Evolutionary conservation across 2,888 invertebrate genomes (phyloP).

Genomic region (Hedychridium roseum): DNA sequence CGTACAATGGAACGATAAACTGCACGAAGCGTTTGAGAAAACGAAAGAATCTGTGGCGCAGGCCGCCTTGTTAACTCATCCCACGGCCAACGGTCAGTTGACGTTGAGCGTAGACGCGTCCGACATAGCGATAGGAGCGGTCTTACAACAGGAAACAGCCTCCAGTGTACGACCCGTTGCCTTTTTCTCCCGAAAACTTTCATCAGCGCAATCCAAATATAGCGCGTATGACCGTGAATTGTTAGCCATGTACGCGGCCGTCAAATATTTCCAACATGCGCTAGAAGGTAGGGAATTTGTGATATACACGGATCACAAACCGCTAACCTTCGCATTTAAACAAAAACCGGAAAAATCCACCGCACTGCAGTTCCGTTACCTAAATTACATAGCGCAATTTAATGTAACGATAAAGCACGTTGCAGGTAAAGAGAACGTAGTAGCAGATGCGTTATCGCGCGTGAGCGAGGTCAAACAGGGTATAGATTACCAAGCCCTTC

Average conservation of each 20-base stretch:
- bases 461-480: too few species aligned
- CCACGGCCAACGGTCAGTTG: constrained; percentile 9
- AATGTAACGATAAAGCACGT: constrained; percentile 15
- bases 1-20: constrained; percentile 17
- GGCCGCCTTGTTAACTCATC: constrained; percentile 11
- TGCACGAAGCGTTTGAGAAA: constrained; percentile 13
- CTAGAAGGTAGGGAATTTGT: constrained; percentile 23
- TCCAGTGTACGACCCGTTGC: constrained; percentile 9
- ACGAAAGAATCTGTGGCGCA: constrained; percentile 16
- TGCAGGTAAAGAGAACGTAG: constrained; percentile 24
- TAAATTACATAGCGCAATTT: constrained; percentile 18
- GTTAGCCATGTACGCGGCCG: constrained; percentile 16
- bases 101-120: constrained; percentile 24
- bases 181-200: constrained; percentile 14
- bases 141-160: constrained; percentile 7
- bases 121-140: constrained; percentile 11
- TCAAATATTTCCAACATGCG: constrained; percentile 21
- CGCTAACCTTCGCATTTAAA: neutral
- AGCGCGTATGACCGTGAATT: constrained; percentile 33
- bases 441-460: constrained; percentile 38
- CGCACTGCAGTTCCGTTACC: constrained; percentile 4
- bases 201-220: constrained; percentile 28
- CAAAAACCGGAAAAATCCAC: constrained; percentile 6
- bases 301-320: constrained; percentile 24
- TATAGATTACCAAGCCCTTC: too few species aligned